Evolutionary conservation across 2,888 invertebrate species (phyloP).

Genomic region (Apotomis capreana): DNA sequence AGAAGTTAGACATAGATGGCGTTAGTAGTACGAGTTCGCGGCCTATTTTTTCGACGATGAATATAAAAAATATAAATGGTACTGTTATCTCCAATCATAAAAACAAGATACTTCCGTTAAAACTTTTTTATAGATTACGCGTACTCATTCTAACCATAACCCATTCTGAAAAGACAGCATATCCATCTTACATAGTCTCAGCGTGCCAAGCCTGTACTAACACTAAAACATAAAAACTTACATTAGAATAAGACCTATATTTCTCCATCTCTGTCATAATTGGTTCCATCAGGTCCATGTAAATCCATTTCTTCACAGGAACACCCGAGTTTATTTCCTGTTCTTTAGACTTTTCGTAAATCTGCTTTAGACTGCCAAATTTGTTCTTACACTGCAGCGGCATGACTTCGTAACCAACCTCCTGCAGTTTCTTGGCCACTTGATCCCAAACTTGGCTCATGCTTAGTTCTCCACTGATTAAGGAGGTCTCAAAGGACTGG

Average conservation of each 20-base stretch:
- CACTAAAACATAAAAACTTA: neutral
- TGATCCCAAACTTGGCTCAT: constrained; percentile 20
- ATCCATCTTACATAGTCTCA: no score
- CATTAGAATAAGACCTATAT: constrained; percentile 18
- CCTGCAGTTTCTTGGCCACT: constrained; percentile 11
- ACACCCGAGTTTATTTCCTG: constrained; percentile 19
- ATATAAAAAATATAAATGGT: no score
- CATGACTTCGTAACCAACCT: neutral
- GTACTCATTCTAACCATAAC: no score
- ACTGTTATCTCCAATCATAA: no score
- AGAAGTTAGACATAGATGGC: constrained; percentile 5
- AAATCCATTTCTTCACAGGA: constrained; percentile 23
- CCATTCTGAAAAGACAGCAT: no score
- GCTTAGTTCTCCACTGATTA: constrained; percentile 8
- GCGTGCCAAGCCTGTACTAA: no score
- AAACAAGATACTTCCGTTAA: no score
- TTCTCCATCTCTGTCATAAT: constrained; percentile 20
- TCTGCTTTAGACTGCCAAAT: constrained; percentile 25
- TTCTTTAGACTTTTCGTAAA: constrained; percentile 23
- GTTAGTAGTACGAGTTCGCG: constrained; percentile 3
- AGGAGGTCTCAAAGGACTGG: constrained; percentile 4
- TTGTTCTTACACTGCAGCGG: constrained; percentile 25
- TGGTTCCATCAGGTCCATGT: constrained; percentile 22
- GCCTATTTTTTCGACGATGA: no score
- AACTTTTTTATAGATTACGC: no score